These are phyloP conservation scores for Ascaphus truei DNA, from an alignment of 2,113 vertebrate species.

Conservation along the genomic window DNA sequence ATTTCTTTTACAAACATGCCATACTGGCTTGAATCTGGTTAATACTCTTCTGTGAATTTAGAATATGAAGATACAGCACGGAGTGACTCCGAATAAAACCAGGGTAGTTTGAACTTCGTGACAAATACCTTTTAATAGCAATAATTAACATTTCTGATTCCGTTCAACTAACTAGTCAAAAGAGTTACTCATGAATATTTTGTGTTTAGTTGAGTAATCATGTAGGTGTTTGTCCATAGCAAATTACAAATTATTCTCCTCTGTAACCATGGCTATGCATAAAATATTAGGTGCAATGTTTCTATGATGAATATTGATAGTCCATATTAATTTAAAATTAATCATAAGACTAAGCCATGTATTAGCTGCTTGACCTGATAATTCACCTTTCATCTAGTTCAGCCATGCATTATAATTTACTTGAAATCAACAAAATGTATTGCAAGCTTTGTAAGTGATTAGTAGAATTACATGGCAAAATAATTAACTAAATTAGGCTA, in stretches of 20 bases:
- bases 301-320: constrained; percentile 44
- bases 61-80: too few relatives aligned
- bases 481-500: constrained; percentile 19
- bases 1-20: background rate
- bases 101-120: background rate
- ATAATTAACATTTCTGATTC: background rate
- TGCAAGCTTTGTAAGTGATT: constrained; percentile 20
- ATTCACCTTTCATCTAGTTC: constrained; percentile 43
- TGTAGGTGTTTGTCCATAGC: constrained; percentile 7
- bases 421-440: constrained; percentile 29
- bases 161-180: background rate
- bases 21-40: background rate
- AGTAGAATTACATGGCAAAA: constrained; percentile 22
- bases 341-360: constrained; percentile 42
- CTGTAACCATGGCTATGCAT: constrained; percentile 21
- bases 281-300: constrained; percentile 36
- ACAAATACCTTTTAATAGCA: too few relatives aligned
- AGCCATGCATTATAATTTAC: constrained; percentile 34
- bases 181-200: constrained; percentile 18
- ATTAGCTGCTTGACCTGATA: constrained; percentile 37
- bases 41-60: background rate
- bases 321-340: constrained; percentile 45
- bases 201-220: background rate
- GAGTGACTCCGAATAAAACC: background rate
- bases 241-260: constrained; percentile 24